Evolutionary conservation across 2,797 vertebrate genomes (phyloP), one percentile per base, ranked within the genome.

Genomic region (Morelia viridis): DNA sequence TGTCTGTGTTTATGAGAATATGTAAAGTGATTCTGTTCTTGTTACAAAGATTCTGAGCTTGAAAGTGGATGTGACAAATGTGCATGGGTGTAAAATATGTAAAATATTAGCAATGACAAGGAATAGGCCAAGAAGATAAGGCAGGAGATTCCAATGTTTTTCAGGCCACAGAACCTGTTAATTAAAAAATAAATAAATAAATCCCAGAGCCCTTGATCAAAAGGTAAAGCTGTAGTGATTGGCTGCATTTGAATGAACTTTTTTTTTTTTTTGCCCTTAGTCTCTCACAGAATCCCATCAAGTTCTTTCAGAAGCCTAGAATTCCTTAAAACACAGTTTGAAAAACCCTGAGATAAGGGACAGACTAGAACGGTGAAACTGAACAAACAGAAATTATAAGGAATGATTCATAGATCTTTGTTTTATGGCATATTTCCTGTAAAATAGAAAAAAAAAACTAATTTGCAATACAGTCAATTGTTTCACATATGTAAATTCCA

Each of bases 51-150:
- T 13, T 89, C 80, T 93, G 17, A 57, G 19, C 17, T 65, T 60
- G 58, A 94, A 96, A 95, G 1, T 92, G 85, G 12, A 58, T 91
- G 62, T 94, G 94, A 96, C 93, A 93, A 93, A 95, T 90, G 84
- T 90, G 60, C 93, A 92, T 95, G 88, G 90, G 88, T 92, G 76
- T 93, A 76, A 92, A 93, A 95, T 11, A 41, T 19, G 53, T 80
- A 95, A 84, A 88, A 64, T 91, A 91, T 62, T 89, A 61, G 53
- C 87, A 88, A 22, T 71, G 89, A 94, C 57, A 35, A 91, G 91
- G 83, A 92, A 89, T 12, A 94, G 88, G 53, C 85, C 84, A 86
- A 12, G 10, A 15, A 93, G 31, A 35, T 86, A 68, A 71, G 28
- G 4, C 17, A 35, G 5, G n/a, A 17, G 15, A 17, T 71, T 71